phyloP scores from a whole-genome alignment of 1,140 invertebrate genomes.

The Drosophila tropicalis region DNA sequence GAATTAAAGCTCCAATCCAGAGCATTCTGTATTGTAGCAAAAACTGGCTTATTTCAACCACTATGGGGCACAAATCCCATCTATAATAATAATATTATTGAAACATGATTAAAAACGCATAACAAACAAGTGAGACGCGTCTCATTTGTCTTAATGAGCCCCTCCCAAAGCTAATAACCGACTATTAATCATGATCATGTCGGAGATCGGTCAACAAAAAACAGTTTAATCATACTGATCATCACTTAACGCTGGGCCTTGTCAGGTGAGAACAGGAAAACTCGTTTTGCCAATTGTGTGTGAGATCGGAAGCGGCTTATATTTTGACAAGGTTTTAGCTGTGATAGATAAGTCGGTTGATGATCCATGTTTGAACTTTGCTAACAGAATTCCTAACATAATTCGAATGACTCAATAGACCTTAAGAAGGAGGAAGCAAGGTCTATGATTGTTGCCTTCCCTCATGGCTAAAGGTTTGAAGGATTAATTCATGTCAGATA shows the following conservation, averaged over 20 bases:
- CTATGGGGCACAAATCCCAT: constrained; percentile 49
- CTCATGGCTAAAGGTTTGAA: constrained; percentile 18
- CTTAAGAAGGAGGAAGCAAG: no score
- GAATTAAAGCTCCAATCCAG: neutral
- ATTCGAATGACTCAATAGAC: no score
- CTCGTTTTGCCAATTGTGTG: constrained; percentile 18
- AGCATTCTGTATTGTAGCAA: neutral
- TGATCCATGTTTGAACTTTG: constrained; percentile 1
- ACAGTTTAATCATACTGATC: constrained; percentile 7
- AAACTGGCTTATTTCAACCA: constrained; percentile 47
- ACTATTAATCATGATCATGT: constrained; percentile 57
- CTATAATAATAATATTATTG: constrained; percentile 62
- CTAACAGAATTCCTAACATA: neutral
- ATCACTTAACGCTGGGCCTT: constrained; percentile 25
- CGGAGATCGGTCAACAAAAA: constrained; percentile 28
- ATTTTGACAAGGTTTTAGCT: neutral
- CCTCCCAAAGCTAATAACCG: constrained; percentile 56
- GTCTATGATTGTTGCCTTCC: neutral
- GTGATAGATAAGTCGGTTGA: neutral
- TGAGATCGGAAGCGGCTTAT: constrained; percentile 46
- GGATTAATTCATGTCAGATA: neutral
- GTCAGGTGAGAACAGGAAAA: constrained; percentile 29
- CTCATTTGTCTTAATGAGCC: constrained; percentile 64
- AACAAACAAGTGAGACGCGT: constrained; percentile 64
- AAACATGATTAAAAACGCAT: constrained; percentile 70